Conservation (phyloP, 2,113 vertebrate genomes). For the Gorsachius goisagi region DNA sequence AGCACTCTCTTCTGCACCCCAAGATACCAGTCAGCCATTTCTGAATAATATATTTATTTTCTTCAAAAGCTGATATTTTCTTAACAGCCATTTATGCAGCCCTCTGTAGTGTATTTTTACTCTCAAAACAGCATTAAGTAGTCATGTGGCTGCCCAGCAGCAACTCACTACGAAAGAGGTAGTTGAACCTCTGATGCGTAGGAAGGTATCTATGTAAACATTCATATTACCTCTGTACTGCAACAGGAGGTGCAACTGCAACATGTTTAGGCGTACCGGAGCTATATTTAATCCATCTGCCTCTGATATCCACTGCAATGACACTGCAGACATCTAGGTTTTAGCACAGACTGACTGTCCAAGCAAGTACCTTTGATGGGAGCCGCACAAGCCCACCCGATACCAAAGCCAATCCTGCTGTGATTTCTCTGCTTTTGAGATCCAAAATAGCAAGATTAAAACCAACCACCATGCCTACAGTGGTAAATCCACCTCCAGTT, state of each 20-base stretch:
- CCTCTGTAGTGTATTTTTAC: not conserved
- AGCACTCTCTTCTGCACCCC: constrained; percentile 4
- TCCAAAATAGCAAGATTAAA: not conserved
- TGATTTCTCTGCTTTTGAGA: not conserved
- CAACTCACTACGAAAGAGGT: not conserved
- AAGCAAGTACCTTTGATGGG: fast-evolving
- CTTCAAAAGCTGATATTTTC: not conserved
- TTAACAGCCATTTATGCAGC: not conserved
- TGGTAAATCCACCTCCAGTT: not conserved
- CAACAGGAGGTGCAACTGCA: not conserved
- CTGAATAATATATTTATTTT: not conserved
- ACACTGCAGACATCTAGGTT: not conserved
- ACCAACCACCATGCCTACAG: not conserved
- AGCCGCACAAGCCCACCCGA: not conserved
- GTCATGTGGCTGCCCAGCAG: not conserved
- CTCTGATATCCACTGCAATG: not conserved
- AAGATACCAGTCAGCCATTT: constrained; percentile 45
- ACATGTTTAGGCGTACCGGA: not conserved
- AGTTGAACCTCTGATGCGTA: not conserved
- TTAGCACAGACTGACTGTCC: not conserved
- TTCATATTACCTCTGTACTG: not conserved
- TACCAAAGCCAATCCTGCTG: not conserved
- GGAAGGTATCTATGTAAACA: not conserved
- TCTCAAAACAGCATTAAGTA: not conserved
- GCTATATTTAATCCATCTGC: constrained; percentile 9